Conservation (phyloP, 2,888 invertebrate genomes). For the Noctua pronuba region DNA sequence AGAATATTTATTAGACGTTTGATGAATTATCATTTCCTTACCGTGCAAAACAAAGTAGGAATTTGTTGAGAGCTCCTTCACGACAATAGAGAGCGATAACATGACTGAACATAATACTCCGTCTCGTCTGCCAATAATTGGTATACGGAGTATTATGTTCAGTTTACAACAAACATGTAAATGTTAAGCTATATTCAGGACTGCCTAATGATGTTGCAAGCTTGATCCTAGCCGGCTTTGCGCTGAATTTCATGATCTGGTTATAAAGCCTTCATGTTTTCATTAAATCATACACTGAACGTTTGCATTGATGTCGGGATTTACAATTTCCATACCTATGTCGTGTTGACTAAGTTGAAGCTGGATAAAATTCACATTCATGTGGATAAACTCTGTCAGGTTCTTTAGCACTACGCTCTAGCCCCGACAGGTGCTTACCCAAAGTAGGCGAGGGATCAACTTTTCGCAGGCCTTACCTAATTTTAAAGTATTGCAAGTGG, state of each 20-base stretch:
- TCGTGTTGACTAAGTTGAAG: neutral
- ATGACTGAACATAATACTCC: too few relatives aligned
- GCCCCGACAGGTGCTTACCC: neutral
- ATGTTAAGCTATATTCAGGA: constrained; percentile 1
- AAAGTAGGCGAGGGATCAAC: too few relatives aligned
- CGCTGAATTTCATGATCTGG: neutral
- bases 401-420: neutral
- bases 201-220: constrained; percentile 7
- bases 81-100: constrained; percentile 2
- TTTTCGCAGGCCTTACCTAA: neutral
- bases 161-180: neutral
- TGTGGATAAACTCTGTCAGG: neutral
- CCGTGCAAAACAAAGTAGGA: constrained; percentile 24
- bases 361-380: neutral
- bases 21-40: constrained; percentile 38
- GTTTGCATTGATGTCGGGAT: neutral
- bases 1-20: constrained; percentile 56
- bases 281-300: constrained; percentile 7
- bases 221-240: neutral
- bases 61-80: constrained; percentile 30
- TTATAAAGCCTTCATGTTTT: neutral
- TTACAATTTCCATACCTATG: neutral
- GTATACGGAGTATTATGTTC: constrained; percentile 5
- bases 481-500: neutral
- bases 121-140: constrained; percentile 5